Conservation (phyloP, 1,140 invertebrate genomes). For the Acromyrmex heyeri region DNA sequence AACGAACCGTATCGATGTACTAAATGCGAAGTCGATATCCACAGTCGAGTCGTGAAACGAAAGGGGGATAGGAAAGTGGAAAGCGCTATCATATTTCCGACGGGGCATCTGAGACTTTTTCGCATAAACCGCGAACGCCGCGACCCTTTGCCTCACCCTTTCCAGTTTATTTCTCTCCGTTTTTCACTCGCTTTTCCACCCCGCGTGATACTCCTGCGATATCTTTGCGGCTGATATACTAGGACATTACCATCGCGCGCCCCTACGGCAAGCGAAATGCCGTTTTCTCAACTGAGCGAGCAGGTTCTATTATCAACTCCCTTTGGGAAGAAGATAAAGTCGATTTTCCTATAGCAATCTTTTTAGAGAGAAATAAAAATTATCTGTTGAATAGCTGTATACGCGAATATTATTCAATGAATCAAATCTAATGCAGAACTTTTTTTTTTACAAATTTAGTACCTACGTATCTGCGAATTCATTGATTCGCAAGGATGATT, state of each 20-base stretch:
- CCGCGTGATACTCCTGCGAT: background rate
- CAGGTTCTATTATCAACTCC: constrained; percentile 7
- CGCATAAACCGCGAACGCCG: constrained; percentile 61
- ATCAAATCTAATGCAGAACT: background rate
- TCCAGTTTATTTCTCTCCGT: constrained; percentile 41
- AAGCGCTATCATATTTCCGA: constrained; percentile 72
- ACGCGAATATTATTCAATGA: background rate
- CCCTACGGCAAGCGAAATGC: constrained; percentile 11
- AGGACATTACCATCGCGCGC: constrained; percentile 20
- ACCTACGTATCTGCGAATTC: background rate
- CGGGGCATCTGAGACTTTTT: constrained; percentile 53
- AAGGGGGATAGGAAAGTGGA: constrained; percentile 7
- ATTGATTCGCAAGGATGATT: background rate
- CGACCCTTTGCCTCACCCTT: constrained; percentile 14
- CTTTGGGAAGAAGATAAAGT: background rate
- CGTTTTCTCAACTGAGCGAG: constrained; percentile 23
- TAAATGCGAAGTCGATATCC: constrained; percentile 74
- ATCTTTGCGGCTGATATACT: constrained; percentile 22
- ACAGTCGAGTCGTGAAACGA: constrained; percentile 59
- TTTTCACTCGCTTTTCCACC: constrained; percentile 5
- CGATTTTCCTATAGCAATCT: background rate
- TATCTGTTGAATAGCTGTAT: background rate
- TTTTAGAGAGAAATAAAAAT: background rate
- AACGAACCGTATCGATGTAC: constrained; percentile 56
- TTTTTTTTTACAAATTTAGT: background rate